phyloP scores from a whole-genome alignment of 2,113 vertebrate species.

The Oncorhynchus mykiss region DNA sequence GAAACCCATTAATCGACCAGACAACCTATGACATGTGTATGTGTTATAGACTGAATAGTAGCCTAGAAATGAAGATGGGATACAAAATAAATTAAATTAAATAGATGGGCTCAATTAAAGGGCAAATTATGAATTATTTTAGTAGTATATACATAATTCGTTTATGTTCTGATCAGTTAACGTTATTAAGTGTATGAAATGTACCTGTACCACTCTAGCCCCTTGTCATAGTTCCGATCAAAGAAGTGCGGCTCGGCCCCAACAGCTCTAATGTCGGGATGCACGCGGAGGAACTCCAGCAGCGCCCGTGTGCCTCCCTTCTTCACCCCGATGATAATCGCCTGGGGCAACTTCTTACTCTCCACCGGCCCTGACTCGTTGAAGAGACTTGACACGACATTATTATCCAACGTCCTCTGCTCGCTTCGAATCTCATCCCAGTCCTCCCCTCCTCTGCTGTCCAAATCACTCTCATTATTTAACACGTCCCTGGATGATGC shows the following conservation, averaged over 20 bases:
- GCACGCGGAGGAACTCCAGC: slow-evolving; percentile 87
- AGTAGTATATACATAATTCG: too few species aligned
- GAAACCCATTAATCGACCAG: too few species aligned
- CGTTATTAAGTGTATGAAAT: background rate
- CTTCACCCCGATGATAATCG: slow-evolving; percentile 93
- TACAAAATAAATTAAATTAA: too few species aligned
- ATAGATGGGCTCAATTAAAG: too few species aligned
- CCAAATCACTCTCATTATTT: slow-evolving; percentile 68
- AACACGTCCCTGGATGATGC: slow-evolving; percentile 70
- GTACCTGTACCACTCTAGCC: slow-evolving; percentile 89
- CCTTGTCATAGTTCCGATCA: slow-evolving; percentile 86
- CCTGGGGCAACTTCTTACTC: slow-evolving; percentile 86
- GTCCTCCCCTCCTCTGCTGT: slow-evolving; percentile 72
- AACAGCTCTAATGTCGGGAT: slow-evolving; percentile 85
- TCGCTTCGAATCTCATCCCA: slow-evolving; percentile 68
- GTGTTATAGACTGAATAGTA: too few species aligned
- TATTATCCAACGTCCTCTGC: slow-evolving; percentile 64
- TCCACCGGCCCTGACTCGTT: slow-evolving; percentile 75
- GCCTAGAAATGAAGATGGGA: too few species aligned
- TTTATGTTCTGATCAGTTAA: background rate
- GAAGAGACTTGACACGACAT: slow-evolving; percentile 77
- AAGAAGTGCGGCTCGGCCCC: slow-evolving; percentile 91
- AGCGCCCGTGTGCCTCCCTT: slow-evolving; percentile 90
- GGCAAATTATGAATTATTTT: too few species aligned
- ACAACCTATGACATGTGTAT: too few species aligned